These are phyloP conservation scores for Solenopsis fugax DNA, from an alignment of 1,140 invertebrate species.

Conservation along the genomic window DNA sequence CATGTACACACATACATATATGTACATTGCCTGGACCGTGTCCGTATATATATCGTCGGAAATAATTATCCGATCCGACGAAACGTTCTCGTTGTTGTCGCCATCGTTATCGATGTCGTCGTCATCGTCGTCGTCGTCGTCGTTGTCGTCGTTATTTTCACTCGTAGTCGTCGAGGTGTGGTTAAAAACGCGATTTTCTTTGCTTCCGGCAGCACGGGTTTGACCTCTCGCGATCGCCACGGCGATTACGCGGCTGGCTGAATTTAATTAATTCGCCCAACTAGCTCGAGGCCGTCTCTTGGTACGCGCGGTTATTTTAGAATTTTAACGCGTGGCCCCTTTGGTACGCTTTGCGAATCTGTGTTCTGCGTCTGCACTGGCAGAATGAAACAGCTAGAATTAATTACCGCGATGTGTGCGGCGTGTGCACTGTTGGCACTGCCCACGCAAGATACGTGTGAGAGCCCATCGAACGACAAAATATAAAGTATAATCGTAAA, in stretches of 20 bases:
- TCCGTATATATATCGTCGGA: constrained; percentile 73
- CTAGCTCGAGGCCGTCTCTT: constrained; percentile 21
- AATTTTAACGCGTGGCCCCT: constrained; percentile 42
- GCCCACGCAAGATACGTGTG: constrained; percentile 16
- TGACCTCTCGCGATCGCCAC: constrained; percentile 18
- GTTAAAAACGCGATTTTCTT: not conserved
- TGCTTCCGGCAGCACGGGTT: not conserved
- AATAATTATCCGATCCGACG: constrained; percentile 78
- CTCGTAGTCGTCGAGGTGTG: constrained; percentile 28
- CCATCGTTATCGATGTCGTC: constrained; percentile 10
- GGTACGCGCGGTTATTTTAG: constrained; percentile 20
- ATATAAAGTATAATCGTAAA: constrained; percentile 32
- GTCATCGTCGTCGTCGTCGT: constrained; percentile 27
- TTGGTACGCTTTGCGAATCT: constrained; percentile 13
- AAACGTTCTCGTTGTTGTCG: constrained; percentile 65
- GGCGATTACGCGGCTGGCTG: constrained; percentile 26
- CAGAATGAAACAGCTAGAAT: constrained; percentile 26
- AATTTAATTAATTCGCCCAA: constrained; percentile 49
- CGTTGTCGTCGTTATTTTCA: constrained; percentile 22
- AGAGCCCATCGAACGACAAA: not conserved
- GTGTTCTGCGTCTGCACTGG: not conserved
- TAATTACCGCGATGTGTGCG: constrained; percentile 38
- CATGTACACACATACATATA: constrained; percentile 66
- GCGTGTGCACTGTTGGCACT: constrained; percentile 2
- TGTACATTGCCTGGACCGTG: constrained; percentile 74